A percentile compares a stretch with the other conserved stretches of the same genome.
phyloP scores from a whole-genome alignment of 2,888 invertebrate species.

The Pegoplata infirma region DNA sequence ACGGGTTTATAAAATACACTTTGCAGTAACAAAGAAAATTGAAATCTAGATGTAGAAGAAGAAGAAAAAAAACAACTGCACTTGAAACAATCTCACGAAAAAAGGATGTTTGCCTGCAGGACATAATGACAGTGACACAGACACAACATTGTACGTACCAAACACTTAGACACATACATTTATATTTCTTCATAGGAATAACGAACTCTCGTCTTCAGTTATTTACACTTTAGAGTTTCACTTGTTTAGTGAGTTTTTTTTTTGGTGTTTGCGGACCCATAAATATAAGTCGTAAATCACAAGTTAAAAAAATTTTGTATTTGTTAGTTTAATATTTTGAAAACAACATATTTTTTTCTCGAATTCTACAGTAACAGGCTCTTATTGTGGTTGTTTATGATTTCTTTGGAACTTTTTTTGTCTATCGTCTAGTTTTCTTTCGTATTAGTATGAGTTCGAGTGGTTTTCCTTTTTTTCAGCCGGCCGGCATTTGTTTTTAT shows the following conservation, averaged over 20 bases:
- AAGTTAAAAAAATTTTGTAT: conserved; percentile 46
- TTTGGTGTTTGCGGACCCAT: conserved; percentile 25
- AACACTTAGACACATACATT: conserved; percentile 14
- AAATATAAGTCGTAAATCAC: conserved; percentile 52
- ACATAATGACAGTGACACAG: conserved; percentile 61
- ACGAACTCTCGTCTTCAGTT: conserved; percentile 34
- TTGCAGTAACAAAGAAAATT: conserved; percentile 49
- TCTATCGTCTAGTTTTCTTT: background rate
- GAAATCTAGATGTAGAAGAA: conserved; percentile 3
- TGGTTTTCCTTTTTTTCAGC: conserved; percentile 8
- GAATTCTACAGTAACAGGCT: background rate
- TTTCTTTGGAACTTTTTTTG: background rate
- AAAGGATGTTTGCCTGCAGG: conserved; percentile 60
- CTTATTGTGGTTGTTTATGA: conserved; percentile 30
- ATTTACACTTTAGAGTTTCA: conserved; percentile 55
- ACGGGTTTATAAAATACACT: conserved; percentile 28
- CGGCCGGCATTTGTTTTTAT: conserved; percentile 39
- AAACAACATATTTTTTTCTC: background rate
- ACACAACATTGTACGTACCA: conserved; percentile 19
- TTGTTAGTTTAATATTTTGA: conserved; percentile 16
- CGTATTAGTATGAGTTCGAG: background rate
- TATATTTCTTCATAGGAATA: background rate
- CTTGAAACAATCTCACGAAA: conserved; percentile 53
- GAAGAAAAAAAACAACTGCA: conserved; percentile 32
- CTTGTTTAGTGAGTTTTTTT: conserved; percentile 60